Percentiles rank a stretch among this genome's conserved stretches.
phyloP scores from a whole-genome alignment of 2,113 vertebrate species.

The Empidonax traillii region DNA sequence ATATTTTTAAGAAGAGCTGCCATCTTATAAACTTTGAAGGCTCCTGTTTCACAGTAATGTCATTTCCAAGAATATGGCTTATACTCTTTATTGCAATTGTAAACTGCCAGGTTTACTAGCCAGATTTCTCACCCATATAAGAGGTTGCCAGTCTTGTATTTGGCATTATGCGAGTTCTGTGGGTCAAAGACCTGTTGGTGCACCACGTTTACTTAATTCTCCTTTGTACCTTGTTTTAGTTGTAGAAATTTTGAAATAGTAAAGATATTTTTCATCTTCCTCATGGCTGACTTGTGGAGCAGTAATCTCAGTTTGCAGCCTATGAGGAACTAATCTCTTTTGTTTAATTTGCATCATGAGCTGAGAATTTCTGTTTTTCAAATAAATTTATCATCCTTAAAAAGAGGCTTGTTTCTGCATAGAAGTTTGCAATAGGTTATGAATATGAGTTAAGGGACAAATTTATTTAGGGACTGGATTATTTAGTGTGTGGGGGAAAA shows the following conservation, averaged over 20 bases:
- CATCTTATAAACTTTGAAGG: not conserved
- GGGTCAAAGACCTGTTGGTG: not conserved
- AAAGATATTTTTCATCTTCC: not conserved
- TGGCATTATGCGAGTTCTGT: not conserved
- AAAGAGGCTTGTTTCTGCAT: not conserved
- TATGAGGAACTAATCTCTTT: fast-evolving
- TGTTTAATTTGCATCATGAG: not conserved
- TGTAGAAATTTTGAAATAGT: not conserved
- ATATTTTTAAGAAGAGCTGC: not conserved
- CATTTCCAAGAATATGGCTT: not conserved
- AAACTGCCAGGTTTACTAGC: not conserved
- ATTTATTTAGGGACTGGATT: not conserved
- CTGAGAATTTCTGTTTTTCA: not conserved
- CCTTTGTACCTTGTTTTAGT: not conserved
- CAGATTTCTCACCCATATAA: not conserved
- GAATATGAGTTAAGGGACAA: not conserved
- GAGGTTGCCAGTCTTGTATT: not conserved
- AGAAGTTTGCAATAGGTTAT: not conserved
- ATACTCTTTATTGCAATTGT: not conserved
- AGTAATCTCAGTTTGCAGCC: not conserved
- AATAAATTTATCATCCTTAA: not conserved
- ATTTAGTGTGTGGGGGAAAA: fast-evolving
- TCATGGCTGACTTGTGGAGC: not conserved
- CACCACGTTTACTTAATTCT: not conserved
- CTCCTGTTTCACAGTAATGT: not conserved